These are phyloP conservation scores for Microctonus brassicae DNA, from an alignment of 2,888 invertebrate genomes.

Conservation along the genomic window DNA sequence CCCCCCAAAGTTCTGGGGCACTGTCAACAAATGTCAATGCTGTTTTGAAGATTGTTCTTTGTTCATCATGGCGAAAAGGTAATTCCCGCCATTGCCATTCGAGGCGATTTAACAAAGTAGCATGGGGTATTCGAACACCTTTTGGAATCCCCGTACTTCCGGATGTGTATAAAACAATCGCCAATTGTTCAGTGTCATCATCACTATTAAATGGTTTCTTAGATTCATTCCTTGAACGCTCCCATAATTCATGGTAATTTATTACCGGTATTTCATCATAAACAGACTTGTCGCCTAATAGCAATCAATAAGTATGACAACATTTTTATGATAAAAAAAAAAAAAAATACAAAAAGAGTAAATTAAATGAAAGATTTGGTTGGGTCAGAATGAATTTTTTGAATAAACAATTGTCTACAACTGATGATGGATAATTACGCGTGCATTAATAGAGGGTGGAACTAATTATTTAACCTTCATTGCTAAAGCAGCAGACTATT, in stretches of 20 bases:
- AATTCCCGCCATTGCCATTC: constrained; percentile 90
- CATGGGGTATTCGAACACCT: constrained; percentile 85
- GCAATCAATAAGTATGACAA: neutral
- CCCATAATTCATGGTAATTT: constrained; percentile 72
- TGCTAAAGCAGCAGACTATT: neutral
- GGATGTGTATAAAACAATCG: constrained; percentile 86
- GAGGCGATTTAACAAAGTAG: constrained; percentile 84
- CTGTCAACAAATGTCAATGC: constrained; percentile 93
- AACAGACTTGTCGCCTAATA: constrained; percentile 51
- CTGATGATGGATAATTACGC: neutral
- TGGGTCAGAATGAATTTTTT: constrained; percentile 8
- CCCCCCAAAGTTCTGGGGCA: constrained; percentile 89
- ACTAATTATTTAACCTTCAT: neutral
- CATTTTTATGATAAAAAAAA: neutral
- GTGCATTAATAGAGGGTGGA: constrained; percentile 3
- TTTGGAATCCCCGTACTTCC: constrained; percentile 92
- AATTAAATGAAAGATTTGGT: neutral
- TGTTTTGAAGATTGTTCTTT: constrained; percentile 88
- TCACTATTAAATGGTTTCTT: constrained; percentile 68
- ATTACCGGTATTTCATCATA: constrained; percentile 56
- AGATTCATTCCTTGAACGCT: constrained; percentile 69
- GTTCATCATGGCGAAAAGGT: constrained; percentile 79
- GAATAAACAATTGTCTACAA: neutral
- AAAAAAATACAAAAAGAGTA: neutral
- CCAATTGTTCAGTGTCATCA: constrained; percentile 72